Evolutionary conservation across 2,888 invertebrate species (phyloP).

Genomic region (Cosmia trapezina): DNA sequence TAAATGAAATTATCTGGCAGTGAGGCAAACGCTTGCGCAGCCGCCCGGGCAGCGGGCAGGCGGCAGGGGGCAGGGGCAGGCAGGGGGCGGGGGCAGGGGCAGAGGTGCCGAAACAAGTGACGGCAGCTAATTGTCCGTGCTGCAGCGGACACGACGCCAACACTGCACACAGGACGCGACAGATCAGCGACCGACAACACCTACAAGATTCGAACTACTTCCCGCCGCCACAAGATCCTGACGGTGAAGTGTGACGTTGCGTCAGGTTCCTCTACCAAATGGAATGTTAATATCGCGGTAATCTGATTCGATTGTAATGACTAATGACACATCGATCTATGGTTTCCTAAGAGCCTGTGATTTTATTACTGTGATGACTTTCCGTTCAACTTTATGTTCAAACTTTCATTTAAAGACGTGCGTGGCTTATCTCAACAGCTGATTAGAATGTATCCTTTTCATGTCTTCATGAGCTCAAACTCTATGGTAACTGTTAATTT

Average conservation of each 20-base stretch:
- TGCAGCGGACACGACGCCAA: not conserved
- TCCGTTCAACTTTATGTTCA: not conserved
- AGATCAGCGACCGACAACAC: not conserved
- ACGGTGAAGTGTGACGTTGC: not conserved
- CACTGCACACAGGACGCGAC: not conserved
- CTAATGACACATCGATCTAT: not conserved
- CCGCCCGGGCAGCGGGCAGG: not conserved
- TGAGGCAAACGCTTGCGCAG: slow-evolving; percentile 43
- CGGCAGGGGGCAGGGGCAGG: not conserved
- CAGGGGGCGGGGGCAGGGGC: not conserved
- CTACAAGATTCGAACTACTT: too few species aligned
- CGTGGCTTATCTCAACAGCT: not conserved
- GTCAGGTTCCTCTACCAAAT: not conserved
- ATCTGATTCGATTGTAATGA: not conserved
- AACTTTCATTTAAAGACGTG: not conserved
- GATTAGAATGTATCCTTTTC: slow-evolving; percentile 17
- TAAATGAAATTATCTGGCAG: slow-evolving; percentile 48
- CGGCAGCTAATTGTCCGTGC: slow-evolving; percentile 4
- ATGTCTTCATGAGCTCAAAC: slow-evolving; percentile 16
- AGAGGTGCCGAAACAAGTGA: slow-evolving; percentile 15
- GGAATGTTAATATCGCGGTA: not conserved
- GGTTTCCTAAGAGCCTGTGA: not conserved
- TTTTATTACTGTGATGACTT: not conserved
- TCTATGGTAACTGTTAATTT: slow-evolving; percentile 13
- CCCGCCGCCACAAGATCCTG: not conserved